Evolutionary conservation across 2,113 vertebrate species (phyloP).

Genomic region (Dromaius novaehollandiae): DNA sequence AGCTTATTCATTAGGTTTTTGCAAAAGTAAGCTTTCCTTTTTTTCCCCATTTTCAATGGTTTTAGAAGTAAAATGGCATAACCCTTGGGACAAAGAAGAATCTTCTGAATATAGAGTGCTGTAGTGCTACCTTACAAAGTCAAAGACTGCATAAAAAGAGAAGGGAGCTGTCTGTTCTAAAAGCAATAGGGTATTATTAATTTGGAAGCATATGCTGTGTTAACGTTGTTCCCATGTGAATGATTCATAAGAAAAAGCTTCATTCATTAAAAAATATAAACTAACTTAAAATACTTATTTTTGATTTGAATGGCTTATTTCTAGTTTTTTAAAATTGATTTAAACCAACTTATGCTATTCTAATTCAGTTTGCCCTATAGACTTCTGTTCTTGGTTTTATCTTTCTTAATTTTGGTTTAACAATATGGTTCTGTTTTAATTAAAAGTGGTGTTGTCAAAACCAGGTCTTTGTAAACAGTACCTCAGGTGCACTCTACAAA

Average conservation of each 20-base stretch:
- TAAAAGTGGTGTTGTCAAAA: neutral
- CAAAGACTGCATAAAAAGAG: neutral
- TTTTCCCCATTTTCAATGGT: neutral
- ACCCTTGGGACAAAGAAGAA: neutral
- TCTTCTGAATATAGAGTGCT: neutral
- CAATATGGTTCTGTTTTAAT: neutral
- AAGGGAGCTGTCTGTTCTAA: neutral
- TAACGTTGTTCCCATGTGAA: neutral
- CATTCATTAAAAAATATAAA: neutral
- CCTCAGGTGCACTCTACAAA: neutral
- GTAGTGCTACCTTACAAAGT: neutral
- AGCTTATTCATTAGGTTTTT: neutral
- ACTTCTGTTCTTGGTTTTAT: neutral
- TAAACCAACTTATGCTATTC: neutral
- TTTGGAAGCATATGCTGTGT: slow-evolving; percentile 4
- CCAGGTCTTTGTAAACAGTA: neutral
- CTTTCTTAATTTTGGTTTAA: neutral
- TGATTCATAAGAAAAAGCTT: neutral
- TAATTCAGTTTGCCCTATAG: neutral
- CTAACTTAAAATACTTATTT: neutral
- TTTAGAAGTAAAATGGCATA: neutral
- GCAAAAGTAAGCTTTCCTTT: neutral
- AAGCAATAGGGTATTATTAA: neutral
- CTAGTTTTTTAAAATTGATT: neutral
- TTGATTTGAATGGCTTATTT: slow-evolving; percentile 4